phyloP scores from a whole-genome alignment of 2,888 invertebrate species.

The Campoplex nolae region DNA sequence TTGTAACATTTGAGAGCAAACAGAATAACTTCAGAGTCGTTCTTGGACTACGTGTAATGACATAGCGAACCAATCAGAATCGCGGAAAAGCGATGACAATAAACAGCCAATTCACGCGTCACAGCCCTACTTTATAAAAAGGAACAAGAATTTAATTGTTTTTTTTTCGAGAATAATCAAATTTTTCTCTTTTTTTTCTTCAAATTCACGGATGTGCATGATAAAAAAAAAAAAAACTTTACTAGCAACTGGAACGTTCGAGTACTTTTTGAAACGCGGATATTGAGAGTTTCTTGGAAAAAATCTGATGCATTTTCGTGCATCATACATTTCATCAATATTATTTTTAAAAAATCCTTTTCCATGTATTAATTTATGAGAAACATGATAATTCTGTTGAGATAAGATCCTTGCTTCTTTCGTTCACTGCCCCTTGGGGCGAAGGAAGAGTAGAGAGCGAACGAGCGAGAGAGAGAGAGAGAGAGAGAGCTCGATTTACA shows the following conservation, averaged over 20 bases:
- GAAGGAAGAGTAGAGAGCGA: constrained; percentile 9
- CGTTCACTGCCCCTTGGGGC: constrained; percentile 29
- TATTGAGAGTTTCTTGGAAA: neutral
- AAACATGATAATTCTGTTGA: constrained; percentile 7
- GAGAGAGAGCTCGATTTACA: constrained; percentile 69
- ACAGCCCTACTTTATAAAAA: too few relatives aligned
- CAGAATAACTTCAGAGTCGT: too few relatives aligned
- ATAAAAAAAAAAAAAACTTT: neutral
- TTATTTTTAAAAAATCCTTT: neutral
- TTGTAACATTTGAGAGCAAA: too few relatives aligned
- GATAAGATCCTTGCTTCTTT: constrained; percentile 17
- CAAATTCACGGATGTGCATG: too few relatives aligned
- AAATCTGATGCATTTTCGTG: neutral
- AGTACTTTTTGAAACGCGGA: neutral
- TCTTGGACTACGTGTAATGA: too few relatives aligned
- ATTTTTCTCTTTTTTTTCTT: too few relatives aligned
- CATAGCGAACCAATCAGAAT: too few relatives aligned
- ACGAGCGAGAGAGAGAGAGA: constrained; percentile 32
- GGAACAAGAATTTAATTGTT: too few relatives aligned
- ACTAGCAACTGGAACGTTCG: neutral
- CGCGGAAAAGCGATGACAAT: too few relatives aligned
- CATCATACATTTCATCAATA: neutral
- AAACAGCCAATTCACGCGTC: too few relatives aligned
- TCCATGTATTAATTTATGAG: neutral
- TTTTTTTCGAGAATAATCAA: too few relatives aligned